These are phyloP conservation scores for Tryphoninae sp. DNA, from an alignment of 2,888 invertebrate genomes.

Conservation along the genomic window DNA sequence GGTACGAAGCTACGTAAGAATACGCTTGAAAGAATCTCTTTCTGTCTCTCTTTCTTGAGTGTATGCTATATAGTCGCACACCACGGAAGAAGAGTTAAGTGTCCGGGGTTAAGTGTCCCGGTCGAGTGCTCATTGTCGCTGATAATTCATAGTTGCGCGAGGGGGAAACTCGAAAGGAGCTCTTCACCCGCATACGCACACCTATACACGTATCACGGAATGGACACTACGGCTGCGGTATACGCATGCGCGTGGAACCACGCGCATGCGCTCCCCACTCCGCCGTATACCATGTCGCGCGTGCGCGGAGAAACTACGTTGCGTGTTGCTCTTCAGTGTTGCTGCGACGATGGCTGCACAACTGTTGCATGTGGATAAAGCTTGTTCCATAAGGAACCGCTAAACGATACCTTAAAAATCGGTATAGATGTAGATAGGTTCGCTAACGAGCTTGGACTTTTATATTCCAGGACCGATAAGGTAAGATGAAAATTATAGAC, in stretches of 20 bases:
- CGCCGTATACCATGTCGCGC: no score
- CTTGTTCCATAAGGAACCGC: constrained; percentile 23
- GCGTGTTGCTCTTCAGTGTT: not conserved
- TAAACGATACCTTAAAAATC: constrained; percentile 38
- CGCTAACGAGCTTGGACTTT: not conserved
- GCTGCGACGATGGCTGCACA: constrained; percentile 33
- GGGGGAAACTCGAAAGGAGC: constrained; percentile 16
- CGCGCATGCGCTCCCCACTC: no score
- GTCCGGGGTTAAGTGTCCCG: constrained; percentile 63
- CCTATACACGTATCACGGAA: not conserved
- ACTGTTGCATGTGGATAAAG: constrained; percentile 39
- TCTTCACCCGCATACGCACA: constrained; percentile 54
- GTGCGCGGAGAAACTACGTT: not conserved
- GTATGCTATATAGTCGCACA: not conserved
- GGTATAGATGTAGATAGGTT: not conserved
- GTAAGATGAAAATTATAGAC: not conserved
- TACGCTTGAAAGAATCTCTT: constrained; percentile 15
- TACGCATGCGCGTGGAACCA: no score
- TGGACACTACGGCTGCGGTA: not conserved
- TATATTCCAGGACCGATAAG: not conserved
- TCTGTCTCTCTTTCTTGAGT: no score
- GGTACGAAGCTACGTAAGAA: constrained; percentile 29
- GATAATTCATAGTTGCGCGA: constrained; percentile 61
- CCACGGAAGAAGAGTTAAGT: constrained; percentile 57
- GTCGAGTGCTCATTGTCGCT: constrained; percentile 64